A percentile compares a stretch with the other conserved stretches of the same genome.
These are phyloP conservation scores for Eurosta solidaginis DNA, from an alignment of 1,140 invertebrate species.

Conservation along the genomic window DNA sequence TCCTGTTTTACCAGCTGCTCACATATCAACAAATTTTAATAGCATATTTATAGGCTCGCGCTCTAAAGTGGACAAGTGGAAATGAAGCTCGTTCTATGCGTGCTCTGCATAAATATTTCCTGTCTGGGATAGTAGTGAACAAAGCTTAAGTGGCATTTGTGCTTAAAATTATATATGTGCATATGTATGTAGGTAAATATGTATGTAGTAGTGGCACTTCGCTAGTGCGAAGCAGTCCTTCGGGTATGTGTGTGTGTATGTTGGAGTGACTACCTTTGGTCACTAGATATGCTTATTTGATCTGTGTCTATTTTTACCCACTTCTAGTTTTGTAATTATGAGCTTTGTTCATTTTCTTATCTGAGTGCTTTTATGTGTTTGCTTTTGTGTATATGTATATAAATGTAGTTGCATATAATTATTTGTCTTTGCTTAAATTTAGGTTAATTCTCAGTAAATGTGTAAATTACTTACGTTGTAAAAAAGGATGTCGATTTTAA, in stretches of 20 bases:
- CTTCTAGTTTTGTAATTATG: background rate
- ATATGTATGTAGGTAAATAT: too few relatives aligned
- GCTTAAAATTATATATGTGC: too few relatives aligned
- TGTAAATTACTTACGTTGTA: conserved; percentile 13
- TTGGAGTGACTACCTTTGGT: too few relatives aligned
- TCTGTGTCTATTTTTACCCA: background rate
- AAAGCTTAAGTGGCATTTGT: too few relatives aligned
- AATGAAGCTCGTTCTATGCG: too few relatives aligned
- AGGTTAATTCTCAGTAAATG: conserved; percentile 2
- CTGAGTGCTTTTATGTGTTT: background rate
- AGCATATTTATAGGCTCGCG: background rate
- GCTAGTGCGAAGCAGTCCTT: too few relatives aligned
- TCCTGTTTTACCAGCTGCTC: background rate
- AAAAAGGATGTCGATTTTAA: too few relatives aligned
- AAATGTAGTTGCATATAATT: background rate
- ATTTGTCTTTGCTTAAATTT: background rate
- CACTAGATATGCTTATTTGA: background rate
- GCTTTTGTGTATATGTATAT: background rate
- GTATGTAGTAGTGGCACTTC: too few relatives aligned
- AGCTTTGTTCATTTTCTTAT: background rate
- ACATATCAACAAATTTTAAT: background rate
- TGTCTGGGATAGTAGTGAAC: too few relatives aligned
- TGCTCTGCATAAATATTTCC: too few relatives aligned
- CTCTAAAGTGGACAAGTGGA: conserved; percentile 29
- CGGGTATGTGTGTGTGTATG: background rate